A percentile compares a stretch with the other conserved stretches of the same genome.
Evolutionary conservation across 2,797 vertebrate species (phyloP).

Genomic region (Selene dorsalis): DNA sequence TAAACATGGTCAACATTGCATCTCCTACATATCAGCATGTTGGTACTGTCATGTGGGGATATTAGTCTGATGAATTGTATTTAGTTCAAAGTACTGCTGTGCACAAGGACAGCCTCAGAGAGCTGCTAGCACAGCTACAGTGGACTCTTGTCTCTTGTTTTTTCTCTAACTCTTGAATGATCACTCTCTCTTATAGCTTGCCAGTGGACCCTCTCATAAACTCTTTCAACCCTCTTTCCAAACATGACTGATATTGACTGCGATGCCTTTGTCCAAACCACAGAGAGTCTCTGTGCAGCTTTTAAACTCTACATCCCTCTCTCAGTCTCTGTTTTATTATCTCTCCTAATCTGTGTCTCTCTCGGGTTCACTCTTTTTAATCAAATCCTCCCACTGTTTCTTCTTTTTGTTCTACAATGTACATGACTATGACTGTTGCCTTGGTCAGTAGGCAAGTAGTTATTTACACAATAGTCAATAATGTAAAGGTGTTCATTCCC

Average conservation of each 20-base stretch:
- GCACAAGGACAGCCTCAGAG: not conserved
- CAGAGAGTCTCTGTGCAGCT: constrained; percentile 24
- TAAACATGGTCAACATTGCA: not conserved
- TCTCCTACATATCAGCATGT: not conserved
- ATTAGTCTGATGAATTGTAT: not conserved
- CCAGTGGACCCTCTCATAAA: constrained; percentile 7
- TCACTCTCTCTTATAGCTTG: constrained; percentile 14
- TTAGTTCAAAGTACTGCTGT: not conserved
- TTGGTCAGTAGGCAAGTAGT: constrained; percentile 38
- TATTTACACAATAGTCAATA: constrained; percentile 41
- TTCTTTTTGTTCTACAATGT: constrained; percentile 6
- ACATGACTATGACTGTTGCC: constrained; percentile 13
- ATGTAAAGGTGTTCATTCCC: constrained; percentile 18
- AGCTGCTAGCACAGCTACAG: not conserved
- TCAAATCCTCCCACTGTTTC: constrained; percentile 35
- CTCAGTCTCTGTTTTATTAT: constrained; percentile 14
- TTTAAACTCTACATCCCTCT: constrained; percentile 9
- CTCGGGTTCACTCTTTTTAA: constrained; percentile 15
- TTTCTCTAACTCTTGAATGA: not conserved
- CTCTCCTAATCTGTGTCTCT: constrained; percentile 26
- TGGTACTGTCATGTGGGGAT: not conserved
- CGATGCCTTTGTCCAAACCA: constrained; percentile 44
- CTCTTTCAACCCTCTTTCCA: constrained; percentile 10
- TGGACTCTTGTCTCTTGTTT: not conserved
- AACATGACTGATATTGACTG: constrained; percentile 17